These are phyloP conservation scores for Scrobipalpa atriplicella DNA, from an alignment of 2,888 invertebrate species.

Conservation along the genomic window DNA sequence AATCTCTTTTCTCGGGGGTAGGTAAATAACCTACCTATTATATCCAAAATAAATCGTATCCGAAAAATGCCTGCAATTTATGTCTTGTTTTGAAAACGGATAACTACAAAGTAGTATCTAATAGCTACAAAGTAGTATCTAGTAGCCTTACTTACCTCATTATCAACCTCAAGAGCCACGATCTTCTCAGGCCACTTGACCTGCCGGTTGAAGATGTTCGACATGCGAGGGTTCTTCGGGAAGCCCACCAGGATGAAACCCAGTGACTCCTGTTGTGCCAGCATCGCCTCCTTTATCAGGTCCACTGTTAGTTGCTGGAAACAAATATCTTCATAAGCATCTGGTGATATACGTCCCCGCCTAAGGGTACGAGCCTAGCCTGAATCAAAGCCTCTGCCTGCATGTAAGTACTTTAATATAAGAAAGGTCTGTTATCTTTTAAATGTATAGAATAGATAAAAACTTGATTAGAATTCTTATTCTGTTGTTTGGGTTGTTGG, in stretches of 20 bases:
- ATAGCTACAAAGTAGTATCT: background rate
- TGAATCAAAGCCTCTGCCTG: too few relatives aligned
- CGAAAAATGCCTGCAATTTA: too few relatives aligned
- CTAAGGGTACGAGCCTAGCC: background rate
- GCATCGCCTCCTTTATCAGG: slow-evolving; percentile 81
- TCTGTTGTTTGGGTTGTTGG: too few relatives aligned
- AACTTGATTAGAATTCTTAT: too few relatives aligned
- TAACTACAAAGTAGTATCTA: too few relatives aligned
- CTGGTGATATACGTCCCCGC: background rate
- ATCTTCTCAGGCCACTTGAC: slow-evolving; percentile 79
- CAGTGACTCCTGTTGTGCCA: slow-evolving; percentile 67
- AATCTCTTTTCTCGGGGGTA: too few relatives aligned
- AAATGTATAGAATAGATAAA: too few relatives aligned
- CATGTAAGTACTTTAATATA: too few relatives aligned
- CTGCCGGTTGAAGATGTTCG: slow-evolving; percentile 73
- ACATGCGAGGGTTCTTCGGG: slow-evolving; percentile 79
- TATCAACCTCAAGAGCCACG: slow-evolving; percentile 73
- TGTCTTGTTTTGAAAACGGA: too few relatives aligned
- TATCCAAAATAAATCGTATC: too few relatives aligned
- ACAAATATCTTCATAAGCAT: slow-evolving; percentile 13
- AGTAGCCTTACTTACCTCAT: slow-evolving; percentile 57
- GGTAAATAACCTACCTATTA: too few relatives aligned
- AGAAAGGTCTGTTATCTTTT: too few relatives aligned
- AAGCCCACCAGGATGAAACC: slow-evolving; percentile 83
- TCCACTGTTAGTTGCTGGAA: slow-evolving; percentile 79